Conservation (phyloP, 1,140 invertebrate species). For the Neuroterus valhalla region DNA sequence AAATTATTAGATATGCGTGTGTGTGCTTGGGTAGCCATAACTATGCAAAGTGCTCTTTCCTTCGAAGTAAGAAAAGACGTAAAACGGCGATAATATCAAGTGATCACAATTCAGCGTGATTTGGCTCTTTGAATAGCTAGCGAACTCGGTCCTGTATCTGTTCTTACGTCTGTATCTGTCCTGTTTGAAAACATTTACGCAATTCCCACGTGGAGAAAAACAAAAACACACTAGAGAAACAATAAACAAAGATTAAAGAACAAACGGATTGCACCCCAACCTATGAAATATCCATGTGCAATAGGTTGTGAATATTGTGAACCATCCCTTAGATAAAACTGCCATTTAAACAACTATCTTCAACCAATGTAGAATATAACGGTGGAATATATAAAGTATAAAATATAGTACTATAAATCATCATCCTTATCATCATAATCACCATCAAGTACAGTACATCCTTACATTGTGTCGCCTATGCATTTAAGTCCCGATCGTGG, state of each 20-base stretch:
- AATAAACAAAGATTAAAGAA: constrained; percentile 64
- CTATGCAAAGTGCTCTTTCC: constrained; percentile 69
- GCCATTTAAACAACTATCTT: constrained; percentile 66
- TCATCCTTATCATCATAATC: constrained; percentile 44
- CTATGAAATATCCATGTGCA: constrained; percentile 73
- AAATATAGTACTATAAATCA: constrained; percentile 74
- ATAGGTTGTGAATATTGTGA: constrained; percentile 68
- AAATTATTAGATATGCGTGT: constrained; percentile 62
- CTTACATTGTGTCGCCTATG: constrained; percentile 64
- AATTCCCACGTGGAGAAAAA: constrained; percentile 36
- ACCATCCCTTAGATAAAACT: constrained; percentile 69
- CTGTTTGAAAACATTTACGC: constrained; percentile 31
- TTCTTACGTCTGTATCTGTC: constrained; percentile 47
- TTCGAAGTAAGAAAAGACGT: constrained; percentile 42
- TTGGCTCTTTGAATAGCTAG: constrained; percentile 73
- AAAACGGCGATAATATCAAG: constrained; percentile 67
- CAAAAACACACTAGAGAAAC: constrained; percentile 55
- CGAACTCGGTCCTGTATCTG: constrained; percentile 56
- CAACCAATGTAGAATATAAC: constrained; percentile 69
- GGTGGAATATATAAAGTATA: constrained; percentile 72
- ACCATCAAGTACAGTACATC: constrained; percentile 58
- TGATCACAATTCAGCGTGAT: constrained; percentile 64
- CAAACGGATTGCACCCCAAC: constrained; percentile 72
- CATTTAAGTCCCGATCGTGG: constrained; percentile 74
- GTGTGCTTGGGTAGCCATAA: constrained; percentile 62